Base-by-base conservation (phyloP, 2,113 vertebrate genomes). In the Oryzias javanicus region DNA sequence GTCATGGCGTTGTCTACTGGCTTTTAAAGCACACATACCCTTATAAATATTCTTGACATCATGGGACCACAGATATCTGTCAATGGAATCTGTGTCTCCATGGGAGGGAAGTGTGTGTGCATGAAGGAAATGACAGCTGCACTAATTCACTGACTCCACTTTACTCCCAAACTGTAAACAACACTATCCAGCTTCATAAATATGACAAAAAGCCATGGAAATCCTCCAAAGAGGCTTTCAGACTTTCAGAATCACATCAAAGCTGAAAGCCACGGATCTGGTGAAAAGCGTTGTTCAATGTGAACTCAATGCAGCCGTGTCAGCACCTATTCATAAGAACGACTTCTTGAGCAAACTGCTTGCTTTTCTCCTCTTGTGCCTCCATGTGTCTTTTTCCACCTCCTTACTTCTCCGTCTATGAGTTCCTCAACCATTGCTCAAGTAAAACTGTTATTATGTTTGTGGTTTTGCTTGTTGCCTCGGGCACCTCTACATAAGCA, bases 391-490 rank as follows among this genome's bases (percentile, higher is more conserved):
- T 44, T 27, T 51, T 50, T 64, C 42, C 17, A 4, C 58, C 42
- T 74, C 42, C 44, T 74, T 66, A 64, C 22, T 46, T 55, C 58
- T 49, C 49, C 1, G 4, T 65, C 56, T 54, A 25, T 72, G 77
- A 77, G 56, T 49, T 57, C 64, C 58, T 60, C 66, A 71, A 78
- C 70, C 69, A 71, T 67, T 35, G 45, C 67, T 77, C 55, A 55
- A 74, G 60, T 70, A 58, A 76, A 83, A 83, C 74, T 80, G 80
- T 81, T 84, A 84, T 86, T 80, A 84, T 83, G 76, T 79, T 78
- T 80, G 78, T 50, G 81, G 85, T 72, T 27, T 72, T 79, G 76
- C 58, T 73, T 71, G 71, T 76, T 71, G 82, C 84, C 83, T 71
- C 48, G 64, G 74, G 86, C 82, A 67, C 55, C 60, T 80, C 68